Evolutionary conservation across 2,888 invertebrate genomes (phyloP), one percentile per base, ranked within the genome.

Genomic region (Lasioglossum figueresi): DNA sequence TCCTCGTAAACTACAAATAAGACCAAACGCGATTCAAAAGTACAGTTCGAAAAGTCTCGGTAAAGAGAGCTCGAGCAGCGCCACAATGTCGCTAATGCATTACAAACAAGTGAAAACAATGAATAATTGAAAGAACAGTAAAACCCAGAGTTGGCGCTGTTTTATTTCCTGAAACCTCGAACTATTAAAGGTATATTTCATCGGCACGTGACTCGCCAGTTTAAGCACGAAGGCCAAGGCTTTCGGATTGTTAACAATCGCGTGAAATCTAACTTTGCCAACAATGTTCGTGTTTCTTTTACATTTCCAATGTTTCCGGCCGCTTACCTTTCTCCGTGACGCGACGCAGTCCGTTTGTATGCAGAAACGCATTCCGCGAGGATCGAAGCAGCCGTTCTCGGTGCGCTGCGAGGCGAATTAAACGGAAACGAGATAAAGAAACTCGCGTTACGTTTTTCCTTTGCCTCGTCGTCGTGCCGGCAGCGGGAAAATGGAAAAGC

Each of bases 391-490:
- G 12, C 12, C 27, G 1, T 56, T 23, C 12, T 8, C n/a, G 63
- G 16, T n/a, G n/a, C 48, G 16, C 19, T 31, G 8, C n/a, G 8
- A 23, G 45, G 43, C 6, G 37, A 45, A 76, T 75, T 76, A 63
- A 81, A 27, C 48, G 52, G 37, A 48, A 68, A 76, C n/a, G 56
- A 72, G 77, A 76, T 23, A 37, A 37, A 40, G 66, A n/a, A 43
- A 37, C 34, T 59, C 56, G 43, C 14, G 45, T 59, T 71, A 16
- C 71, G 1, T 63, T 81, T 63, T 63, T 27, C 59, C 27, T 27
- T 5, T 2, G 27, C 27, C 14, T 59, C 27, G 59, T 5, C 59
- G 27, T 27, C 52, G 68, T 43, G 27, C 19, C 31, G 31, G 10
- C 45, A 45, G 59, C 45, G 59, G 71, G 16, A 76, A 68, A 70